Evolutionary conservation across 2,888 invertebrate species (phyloP), one percentile per base, ranked within the genome.

Genomic region (Sycophila texana): DNA sequence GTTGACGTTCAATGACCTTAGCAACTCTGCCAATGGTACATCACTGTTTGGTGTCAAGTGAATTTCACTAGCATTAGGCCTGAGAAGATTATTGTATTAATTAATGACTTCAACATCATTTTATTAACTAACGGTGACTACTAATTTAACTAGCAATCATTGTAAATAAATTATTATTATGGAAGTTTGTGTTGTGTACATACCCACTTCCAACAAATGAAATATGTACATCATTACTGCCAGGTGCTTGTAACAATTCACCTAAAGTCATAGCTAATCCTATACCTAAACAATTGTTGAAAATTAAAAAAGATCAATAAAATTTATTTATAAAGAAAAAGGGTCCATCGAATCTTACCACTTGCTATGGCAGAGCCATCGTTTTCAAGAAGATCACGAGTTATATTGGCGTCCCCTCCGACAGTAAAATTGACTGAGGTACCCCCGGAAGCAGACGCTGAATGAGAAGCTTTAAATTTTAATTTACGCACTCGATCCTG

Each of bases 201-300:
- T 76, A 81, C 81, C 63, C 70, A 30, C 63, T 74, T 78, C 67
- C 79, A 72, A 72, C 26, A 16, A 79, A 47, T 3, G 81, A 79
- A 58, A 79, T 71, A 30, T 74, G 73, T 49, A 79, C 70, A 61
- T 61, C 73, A 55, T 53, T 67, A 4, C 14, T 14, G 22, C 10
- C 22, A 16, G 74, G 49, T 10, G 26, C 47, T 68, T 78, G 81
- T 1, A 79, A 57, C 47, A 76, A 61, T 71, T 79, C 79, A 20
- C 74, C 30, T 39, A 76, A 47, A 70, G 60, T 63, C 66, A 76
- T 74, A 70, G 77, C 65, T 47, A 82, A 58, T 51, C 61, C 79
- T 20, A 75, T 53, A 58, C 70, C 79, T 82, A 26, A 3, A 16
- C 30, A 22, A 66, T 39, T 3, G 7, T 30, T 39, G 39, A 14